A percentile compares a stretch with the other conserved stretches of the same genome.
phyloP scores from a whole-genome alignment of 2,113 vertebrate genomes.

The Pelecanus crispus region DNA sequence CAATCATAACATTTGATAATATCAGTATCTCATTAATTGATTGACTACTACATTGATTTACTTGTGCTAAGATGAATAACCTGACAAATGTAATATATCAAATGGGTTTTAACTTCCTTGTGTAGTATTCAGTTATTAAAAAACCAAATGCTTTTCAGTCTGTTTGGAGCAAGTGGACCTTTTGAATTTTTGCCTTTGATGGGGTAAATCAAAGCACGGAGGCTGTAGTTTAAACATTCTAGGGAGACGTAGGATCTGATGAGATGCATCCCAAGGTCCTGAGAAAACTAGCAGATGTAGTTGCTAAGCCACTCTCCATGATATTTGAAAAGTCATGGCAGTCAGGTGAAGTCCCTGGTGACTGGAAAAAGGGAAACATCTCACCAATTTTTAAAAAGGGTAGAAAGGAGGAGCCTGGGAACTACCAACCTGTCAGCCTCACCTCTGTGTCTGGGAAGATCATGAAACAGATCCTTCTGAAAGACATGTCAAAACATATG shows the following conservation, averaged over 20 bases:
- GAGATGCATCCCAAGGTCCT: not conserved
- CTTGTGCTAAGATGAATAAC: not conserved
- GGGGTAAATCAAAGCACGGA: not conserved
- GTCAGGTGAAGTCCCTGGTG: not conserved
- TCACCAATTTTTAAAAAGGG: not conserved
- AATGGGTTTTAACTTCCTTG: not conserved
- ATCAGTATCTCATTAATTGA: not conserved
- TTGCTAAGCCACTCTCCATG: not conserved
- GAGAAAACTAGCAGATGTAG: not conserved
- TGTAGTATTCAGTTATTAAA: not conserved
- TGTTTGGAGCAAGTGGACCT: not conserved
- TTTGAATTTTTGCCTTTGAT: not conserved
- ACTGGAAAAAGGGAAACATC: not conserved
- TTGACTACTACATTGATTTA: slow-evolving; percentile 3
- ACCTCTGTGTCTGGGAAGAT: not conserved
- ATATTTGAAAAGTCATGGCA: not conserved
- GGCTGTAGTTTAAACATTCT: not conserved
- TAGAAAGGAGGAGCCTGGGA: not conserved
- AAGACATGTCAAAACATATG: not conserved
- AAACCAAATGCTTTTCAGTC: not conserved
- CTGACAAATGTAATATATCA: not conserved
- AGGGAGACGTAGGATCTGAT: not conserved
- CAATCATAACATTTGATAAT: not conserved
- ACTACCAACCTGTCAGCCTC: not conserved
- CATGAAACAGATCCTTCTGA: not conserved